Conservation (phyloP, 2,113 vertebrate genomes). For the Thymallus thymallus region DNA sequence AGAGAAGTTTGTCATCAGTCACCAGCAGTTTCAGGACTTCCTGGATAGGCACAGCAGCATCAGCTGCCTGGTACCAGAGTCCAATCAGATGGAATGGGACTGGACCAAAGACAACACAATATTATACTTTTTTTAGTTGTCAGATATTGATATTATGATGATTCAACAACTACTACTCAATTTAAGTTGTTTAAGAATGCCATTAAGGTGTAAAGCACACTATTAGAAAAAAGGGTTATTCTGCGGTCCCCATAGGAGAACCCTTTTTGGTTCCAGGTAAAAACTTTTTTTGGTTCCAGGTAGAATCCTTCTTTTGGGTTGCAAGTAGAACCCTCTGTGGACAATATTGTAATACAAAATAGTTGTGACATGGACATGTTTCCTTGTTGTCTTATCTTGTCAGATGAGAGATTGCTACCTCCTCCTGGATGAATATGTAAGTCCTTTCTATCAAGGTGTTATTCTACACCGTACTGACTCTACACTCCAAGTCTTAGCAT, state of each 20-base stretch:
- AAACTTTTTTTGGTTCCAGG: no score
- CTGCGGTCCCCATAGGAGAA: no score
- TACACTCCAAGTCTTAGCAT: background rate
- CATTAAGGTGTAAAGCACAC: no score
- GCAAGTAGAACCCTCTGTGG: no score
- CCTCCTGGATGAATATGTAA: conserved; percentile 97
- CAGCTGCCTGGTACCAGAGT: conserved; percentile 87
- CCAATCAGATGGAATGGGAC: conserved; percentile 86
- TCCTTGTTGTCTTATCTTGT: conserved; percentile 36
- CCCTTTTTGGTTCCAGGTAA: no score
- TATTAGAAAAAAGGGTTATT: no score
- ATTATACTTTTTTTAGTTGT: background rate
- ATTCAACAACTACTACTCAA: no score
- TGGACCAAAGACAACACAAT: background rate
- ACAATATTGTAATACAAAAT: background rate
- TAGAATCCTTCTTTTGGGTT: no score
- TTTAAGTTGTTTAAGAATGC: no score
- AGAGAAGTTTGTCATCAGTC: conserved; percentile 81
- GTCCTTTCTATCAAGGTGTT: conserved; percentile 52
- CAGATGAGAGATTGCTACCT: conserved; percentile 98
- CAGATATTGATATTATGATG: no score
- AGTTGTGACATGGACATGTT: background rate
- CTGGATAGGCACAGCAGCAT: conserved; percentile 80
- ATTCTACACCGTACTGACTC: background rate
- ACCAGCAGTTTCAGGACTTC: conserved; percentile 84